A percentile compares a stretch with the other conserved stretches of the same genome.
These are phyloP conservation scores for Macroteleia sp. DNA, from an alignment of 2,888 invertebrate genomes.

Conservation along the genomic window DNA sequence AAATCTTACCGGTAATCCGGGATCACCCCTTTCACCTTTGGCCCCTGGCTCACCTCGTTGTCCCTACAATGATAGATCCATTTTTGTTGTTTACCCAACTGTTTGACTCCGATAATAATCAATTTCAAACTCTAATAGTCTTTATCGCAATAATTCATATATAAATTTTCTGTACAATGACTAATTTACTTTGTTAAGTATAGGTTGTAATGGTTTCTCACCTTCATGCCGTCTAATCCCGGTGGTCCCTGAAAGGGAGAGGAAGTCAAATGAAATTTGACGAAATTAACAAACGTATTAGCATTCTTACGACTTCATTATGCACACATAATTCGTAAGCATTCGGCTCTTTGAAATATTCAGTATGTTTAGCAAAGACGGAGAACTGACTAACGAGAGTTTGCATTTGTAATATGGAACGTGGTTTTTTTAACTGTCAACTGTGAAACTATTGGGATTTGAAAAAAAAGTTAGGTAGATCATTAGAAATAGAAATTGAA, in stretches of 20 bases:
- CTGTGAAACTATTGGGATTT: constrained; percentile 3
- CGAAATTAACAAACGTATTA: constrained; percentile 59
- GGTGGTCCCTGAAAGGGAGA: constrained; percentile 92
- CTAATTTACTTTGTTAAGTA: constrained; percentile 40
- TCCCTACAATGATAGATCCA: constrained; percentile 86
- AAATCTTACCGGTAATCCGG: constrained; percentile 96
- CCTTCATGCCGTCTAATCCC: constrained; percentile 98
- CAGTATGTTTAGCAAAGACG: constrained; percentile 30
- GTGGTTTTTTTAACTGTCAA: constrained; percentile 11
- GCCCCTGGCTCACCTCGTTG: constrained; percentile 96
- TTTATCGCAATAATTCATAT: constrained; percentile 8
- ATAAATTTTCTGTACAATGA: constrained; percentile 18
- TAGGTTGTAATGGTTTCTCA: constrained; percentile 85
- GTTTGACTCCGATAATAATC: no score
- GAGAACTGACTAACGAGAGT: constrained; percentile 12
- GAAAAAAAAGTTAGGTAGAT: constrained; percentile 30
- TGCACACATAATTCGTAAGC: constrained; percentile 60
- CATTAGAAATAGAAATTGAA: constrained; percentile 29
- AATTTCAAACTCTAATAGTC: constrained; percentile 16
- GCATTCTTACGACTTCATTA: constrained; percentile 61
- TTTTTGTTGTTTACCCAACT: constrained; percentile 41
- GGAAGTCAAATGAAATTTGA: constrained; percentile 85
- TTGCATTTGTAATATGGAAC: constrained; percentile 7
- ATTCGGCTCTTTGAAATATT: constrained; percentile 43
- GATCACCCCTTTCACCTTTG: constrained; percentile 96